Evolutionary conservation across 1,140 invertebrate genomes (phyloP).

Genomic region (Reticulitermes speratus): DNA sequence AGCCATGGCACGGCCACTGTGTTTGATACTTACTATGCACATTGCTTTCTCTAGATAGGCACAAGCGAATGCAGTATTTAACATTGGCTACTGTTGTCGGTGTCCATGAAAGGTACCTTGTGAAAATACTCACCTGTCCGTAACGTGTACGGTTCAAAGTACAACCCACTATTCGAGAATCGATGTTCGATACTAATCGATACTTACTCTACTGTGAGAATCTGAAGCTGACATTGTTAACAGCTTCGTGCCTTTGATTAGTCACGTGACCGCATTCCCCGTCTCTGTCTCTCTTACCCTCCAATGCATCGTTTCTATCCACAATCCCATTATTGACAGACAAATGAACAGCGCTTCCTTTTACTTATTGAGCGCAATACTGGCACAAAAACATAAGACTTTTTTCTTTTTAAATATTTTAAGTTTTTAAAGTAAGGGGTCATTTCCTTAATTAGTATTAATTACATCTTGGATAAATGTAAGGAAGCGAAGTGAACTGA

Average conservation of each 20-base stretch:
- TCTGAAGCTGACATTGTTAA: not conserved
- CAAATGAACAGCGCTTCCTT: not conserved
- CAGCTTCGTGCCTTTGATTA: slow-evolving; percentile 9
- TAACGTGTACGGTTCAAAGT: not conserved
- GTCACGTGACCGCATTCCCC: not conserved
- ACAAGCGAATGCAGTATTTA: no score
- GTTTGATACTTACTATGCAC: no score
- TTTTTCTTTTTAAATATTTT: no score
- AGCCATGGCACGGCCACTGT: no score
- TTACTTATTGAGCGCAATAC: not conserved
- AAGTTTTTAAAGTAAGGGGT: no score
- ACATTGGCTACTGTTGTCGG: no score
- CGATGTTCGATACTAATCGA: slow-evolving; percentile 2
- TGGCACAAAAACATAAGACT: not conserved
- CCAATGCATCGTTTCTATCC: not conserved
- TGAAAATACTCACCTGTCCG: not conserved
- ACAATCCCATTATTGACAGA: not conserved
- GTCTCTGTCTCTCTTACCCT: not conserved
- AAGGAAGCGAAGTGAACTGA: no score
- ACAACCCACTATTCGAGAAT: not conserved
- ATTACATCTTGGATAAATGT: no score
- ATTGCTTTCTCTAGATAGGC: no score
- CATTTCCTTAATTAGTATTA: no score
- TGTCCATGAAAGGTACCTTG: not conserved
- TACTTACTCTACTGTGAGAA: not conserved